These are phyloP conservation scores for Halcyon leucocephala DNA, from an alignment of 2,797 vertebrate species.

Conservation along the genomic window DNA sequence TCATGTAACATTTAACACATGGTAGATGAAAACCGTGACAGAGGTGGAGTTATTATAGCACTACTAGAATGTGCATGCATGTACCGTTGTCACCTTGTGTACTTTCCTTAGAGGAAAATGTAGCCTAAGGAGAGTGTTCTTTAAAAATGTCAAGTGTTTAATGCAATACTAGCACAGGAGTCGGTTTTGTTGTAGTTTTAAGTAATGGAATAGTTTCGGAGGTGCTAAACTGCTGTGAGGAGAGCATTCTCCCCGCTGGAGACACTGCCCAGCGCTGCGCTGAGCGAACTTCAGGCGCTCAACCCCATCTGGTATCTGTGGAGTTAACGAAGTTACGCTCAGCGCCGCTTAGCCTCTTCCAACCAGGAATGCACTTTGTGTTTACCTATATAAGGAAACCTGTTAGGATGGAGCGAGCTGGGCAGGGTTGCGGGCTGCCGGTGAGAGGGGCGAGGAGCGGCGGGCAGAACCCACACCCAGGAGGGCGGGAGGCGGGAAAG, in stretches of 20 bases:
- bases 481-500: background rate
- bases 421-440: constrained; percentile 41
- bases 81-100: background rate
- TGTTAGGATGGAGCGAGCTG: constrained; percentile 65
- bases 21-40: background rate
- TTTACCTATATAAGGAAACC: constrained; percentile 86
- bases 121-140: background rate
- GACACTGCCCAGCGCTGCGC: background rate
- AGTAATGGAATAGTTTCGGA: background rate
- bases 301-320: constrained; percentile 33
- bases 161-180: accelerated
- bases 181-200: background rate
- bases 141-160: background rate
- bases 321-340: constrained; percentile 75
- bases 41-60: background rate
- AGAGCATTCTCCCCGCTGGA: background rate
- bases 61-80: accelerated
- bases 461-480: constrained; percentile 51
- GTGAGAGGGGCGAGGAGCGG: constrained; percentile 60
- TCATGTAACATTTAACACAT: accelerated
- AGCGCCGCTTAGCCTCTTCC: constrained; percentile 66
- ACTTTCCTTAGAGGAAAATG: background rate
- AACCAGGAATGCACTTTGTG: constrained; percentile 74
- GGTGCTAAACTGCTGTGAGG: background rate
- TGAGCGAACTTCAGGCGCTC: background rate